A percentile compares a stretch with the other conserved stretches of the same genome.
phyloP scores from a whole-genome alignment of 2,797 vertebrate species.

The Euphonia xanthogaster region DNA sequence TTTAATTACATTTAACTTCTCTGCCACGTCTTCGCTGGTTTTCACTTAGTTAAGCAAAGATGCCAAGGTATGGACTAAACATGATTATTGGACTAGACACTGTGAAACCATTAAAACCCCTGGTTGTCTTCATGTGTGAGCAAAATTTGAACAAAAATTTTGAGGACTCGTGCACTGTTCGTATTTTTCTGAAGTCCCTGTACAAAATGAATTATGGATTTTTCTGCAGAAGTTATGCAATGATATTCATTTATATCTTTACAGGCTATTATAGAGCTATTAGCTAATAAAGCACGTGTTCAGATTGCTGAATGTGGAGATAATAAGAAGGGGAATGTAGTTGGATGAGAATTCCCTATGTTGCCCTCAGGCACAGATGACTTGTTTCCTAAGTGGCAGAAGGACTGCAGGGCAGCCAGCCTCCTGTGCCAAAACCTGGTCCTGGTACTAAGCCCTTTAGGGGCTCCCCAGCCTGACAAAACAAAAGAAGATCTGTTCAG shows the following conservation, averaged over 20 bases:
- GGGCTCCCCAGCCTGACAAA: background rate
- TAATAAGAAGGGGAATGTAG: background rate
- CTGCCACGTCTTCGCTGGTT: background rate
- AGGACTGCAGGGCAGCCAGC: background rate
- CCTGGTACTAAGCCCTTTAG: background rate
- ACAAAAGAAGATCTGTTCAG: background rate
- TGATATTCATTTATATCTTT: background rate
- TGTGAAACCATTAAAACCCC: background rate
- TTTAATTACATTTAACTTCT: background rate
- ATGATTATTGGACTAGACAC: background rate
- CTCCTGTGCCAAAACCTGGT: background rate
- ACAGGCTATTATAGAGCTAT: background rate
- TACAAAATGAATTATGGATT: background rate
- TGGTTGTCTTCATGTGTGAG: fast-evolving
- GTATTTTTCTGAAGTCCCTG: background rate
- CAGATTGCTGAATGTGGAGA: background rate
- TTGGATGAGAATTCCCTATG: background rate
- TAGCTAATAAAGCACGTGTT: background rate
- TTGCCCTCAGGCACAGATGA: background rate
- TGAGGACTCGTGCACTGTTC: background rate
- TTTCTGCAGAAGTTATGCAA: background rate
- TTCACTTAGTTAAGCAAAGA: background rate
- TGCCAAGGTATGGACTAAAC: background rate
- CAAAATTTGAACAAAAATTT: background rate
- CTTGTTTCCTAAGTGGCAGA: background rate